Percentiles rank a stretch among this genome's conserved stretches.
phyloP scores from a whole-genome alignment of 1,140 invertebrate genomes.

The Chironomus tepperi region DNA sequence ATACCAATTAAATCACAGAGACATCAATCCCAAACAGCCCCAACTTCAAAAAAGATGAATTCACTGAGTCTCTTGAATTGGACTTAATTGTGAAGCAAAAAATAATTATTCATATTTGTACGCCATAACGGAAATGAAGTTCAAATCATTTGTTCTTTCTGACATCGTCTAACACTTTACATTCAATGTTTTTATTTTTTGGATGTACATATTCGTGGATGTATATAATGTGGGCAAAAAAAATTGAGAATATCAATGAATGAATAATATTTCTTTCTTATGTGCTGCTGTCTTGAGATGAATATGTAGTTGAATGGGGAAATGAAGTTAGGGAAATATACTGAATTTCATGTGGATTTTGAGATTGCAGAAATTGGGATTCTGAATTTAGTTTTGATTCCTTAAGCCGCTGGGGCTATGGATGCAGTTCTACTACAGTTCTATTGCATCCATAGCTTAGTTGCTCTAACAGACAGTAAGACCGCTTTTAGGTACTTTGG shows the following conservation, averaged over 20 bases:
- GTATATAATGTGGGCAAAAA: not conserved
- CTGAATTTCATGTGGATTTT: no score
- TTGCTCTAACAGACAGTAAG: no score
- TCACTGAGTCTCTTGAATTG: not conserved
- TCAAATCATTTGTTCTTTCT: conserved; percentile 22
- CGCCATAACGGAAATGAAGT: conserved; percentile 19
- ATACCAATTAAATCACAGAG: no score
- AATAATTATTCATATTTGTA: not conserved
- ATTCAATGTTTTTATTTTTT: not conserved
- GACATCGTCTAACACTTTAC: conserved; percentile 11
- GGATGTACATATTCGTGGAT: not conserved
- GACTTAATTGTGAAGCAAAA: not conserved
- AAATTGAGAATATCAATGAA: not conserved
- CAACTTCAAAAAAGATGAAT: not conserved
- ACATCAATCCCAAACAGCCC: not conserved
- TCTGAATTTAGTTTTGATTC: no score
- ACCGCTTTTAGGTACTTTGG: no score
- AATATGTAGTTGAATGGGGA: no score
- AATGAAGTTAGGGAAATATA: no score
- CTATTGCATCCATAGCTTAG: no score
- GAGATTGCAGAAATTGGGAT: no score
- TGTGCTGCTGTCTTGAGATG: not conserved
- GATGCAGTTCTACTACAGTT: no score
- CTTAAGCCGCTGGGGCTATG: no score
- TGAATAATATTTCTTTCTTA: not conserved